Evolutionary conservation across 2,888 invertebrate genomes (phyloP).

Genomic region (Spodoptera littoralis): DNA sequence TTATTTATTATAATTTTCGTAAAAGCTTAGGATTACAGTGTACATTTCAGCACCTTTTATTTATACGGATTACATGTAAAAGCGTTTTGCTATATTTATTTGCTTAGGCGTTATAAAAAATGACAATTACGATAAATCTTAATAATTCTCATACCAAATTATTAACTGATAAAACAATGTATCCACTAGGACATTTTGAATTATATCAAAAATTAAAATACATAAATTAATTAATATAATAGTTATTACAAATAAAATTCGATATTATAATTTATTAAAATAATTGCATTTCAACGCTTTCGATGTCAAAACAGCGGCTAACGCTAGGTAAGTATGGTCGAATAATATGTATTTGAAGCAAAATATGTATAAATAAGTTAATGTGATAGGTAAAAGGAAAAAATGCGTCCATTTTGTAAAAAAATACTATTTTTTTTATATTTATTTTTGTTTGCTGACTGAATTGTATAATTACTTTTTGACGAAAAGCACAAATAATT

Average conservation of each 20-base stretch:
- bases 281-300: constrained; percentile 48
- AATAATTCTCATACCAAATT: not conserved
- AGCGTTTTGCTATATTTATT: constrained; percentile 28
- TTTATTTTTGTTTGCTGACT: no score
- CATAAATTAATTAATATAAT: constrained; percentile 1
- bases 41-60: constrained; percentile 51
- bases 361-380: constrained; percentile 14
- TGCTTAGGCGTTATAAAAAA: constrained; percentile 34
- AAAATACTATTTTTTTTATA: not conserved
- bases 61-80: constrained; percentile 40
- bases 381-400: not conserved
- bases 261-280: constrained; percentile 29
- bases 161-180: no score
- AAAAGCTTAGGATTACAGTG: constrained; percentile 51
- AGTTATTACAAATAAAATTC: constrained; percentile 17
- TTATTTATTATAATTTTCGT: constrained; percentile 15
- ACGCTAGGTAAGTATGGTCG: constrained; percentile 22
- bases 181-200: no score
- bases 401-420: constrained; percentile 6
- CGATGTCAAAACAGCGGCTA: constrained; percentile 36
- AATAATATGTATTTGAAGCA: constrained; percentile 50
- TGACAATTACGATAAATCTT: not conserved
- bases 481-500: no score
- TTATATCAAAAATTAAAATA: not conserved
- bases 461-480: no score